Percentiles rank a stretch among this genome's conserved stretches.
These are phyloP conservation scores for Platysternon megacephalum DNA, from an alignment of 2,113 vertebrate genomes.

Conservation along the genomic window DNA sequence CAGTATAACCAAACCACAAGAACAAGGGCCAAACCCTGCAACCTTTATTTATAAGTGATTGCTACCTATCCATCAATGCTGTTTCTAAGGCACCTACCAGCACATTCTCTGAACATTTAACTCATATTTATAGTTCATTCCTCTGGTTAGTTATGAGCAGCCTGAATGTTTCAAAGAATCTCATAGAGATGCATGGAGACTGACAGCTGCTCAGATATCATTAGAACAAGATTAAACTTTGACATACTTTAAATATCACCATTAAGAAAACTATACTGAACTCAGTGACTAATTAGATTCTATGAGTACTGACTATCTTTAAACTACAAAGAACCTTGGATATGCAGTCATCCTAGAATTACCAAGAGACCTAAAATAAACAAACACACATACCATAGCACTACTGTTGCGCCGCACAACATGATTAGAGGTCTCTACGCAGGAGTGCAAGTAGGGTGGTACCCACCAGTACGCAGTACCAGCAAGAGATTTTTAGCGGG, in stretches of 20 bases:
- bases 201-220: neutral
- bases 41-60: neutral
- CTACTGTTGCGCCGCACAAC: constrained; percentile 5
- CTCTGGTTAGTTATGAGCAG: neutral
- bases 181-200: neutral
- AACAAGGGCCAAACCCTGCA: neutral
- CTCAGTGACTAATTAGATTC: neutral
- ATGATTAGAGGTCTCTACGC: constrained; percentile 12
- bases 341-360: neutral
- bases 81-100: neutral
- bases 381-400: neutral
- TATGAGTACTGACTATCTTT: neutral
- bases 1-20: neutral
- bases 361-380: constrained; percentile 28
- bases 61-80: neutral
- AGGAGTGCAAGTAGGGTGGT: neutral
- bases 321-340: neutral
- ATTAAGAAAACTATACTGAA: neutral
- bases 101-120: neutral
- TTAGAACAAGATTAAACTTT: neutral
- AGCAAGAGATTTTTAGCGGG: too few relatives aligned
- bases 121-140: neutral
- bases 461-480: too few relatives aligned
- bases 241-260: constrained; percentile 5
- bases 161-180: neutral